These are phyloP conservation scores for Sigmodon hispidus DNA, from an alignment of 2,113 vertebrate species.

Conservation along the genomic window DNA sequence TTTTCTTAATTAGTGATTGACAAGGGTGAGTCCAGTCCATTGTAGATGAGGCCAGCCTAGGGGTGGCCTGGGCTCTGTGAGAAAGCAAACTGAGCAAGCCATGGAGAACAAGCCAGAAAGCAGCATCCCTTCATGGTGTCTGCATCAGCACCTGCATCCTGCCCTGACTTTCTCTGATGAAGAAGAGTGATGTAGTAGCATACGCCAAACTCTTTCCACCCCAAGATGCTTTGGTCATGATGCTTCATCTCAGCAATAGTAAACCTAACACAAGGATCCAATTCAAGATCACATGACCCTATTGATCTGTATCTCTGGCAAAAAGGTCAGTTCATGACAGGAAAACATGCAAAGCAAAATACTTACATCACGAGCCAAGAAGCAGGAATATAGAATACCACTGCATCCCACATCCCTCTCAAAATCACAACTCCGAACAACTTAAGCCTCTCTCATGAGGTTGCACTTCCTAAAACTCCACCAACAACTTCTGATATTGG, in stretches of 20 bases:
- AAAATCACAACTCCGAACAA: neutral
- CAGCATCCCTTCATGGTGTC: neutral
- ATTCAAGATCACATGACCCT: neutral
- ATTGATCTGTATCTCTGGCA: neutral
- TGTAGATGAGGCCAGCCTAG: neutral
- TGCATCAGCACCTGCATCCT: neutral
- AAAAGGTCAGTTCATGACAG: neutral
- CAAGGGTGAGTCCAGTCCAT: no score
- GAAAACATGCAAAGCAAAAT: neutral
- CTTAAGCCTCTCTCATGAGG: neutral
- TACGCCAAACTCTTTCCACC: neutral
- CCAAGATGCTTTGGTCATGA: no score
- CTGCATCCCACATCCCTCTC: neutral
- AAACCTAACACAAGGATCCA: neutral
- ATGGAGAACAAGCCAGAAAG: neutral
- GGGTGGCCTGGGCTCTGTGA: neutral
- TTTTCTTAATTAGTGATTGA: neutral
- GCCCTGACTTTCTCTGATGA: neutral
- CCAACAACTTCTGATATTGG: neutral
- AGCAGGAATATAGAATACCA: neutral
- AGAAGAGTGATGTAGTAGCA: neutral
- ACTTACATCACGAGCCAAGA: neutral
- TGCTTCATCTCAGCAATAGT: neutral
- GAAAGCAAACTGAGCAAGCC: neutral
- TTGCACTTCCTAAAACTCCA: neutral